Evolutionary conservation across 2,113 vertebrate genomes (phyloP), one percentile per base, ranked within the genome.

Genomic region (Eptatretus burgeri): DNA sequence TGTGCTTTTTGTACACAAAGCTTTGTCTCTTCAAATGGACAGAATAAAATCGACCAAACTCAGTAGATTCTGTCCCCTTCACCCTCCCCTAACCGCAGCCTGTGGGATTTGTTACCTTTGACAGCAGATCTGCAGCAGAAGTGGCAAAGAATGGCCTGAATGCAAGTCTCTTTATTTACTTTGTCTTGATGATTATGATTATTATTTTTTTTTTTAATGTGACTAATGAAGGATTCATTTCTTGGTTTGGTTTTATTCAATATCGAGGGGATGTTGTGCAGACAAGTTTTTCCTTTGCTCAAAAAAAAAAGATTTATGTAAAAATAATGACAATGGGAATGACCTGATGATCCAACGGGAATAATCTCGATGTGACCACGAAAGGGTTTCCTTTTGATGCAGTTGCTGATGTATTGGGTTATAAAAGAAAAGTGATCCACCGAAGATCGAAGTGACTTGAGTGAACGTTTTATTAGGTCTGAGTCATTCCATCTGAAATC

Each of bases 91-190:
- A 17, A 17, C 56, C 56, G 7, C 27, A 60, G 56, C 56, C 56
- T 20, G 56, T 60, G 56, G 56, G 56, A 60, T 60, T 60, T 60
- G 56, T 60, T 17, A 60, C 56, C 56, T 60, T 60, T 60, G n/a
- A 60, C 56, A 60, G 56, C 56, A 13, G 56, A 60, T n/a, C 56
- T 17, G n/a, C n/a, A 60, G 56, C 56, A 60, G 56, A 60, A 60
- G 56, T 17, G n/a, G 56, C 56, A n/a, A 60, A 60, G 20, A 20
- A 17, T 20, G n/a, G 9, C 20, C 56, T 60, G 56, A 60, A 60
- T 13, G 56, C 20, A 12, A 60, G 56, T 60, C 13, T 20, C 13
- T 60, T 60, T 20, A 60, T 13, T 20, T 10, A 10, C 2, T 20
- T n/a, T 60, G 56, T 60, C n/a, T 20, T 17, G n/a, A 20, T 60